These are phyloP conservation scores for Spicauda simplicius DNA, from an alignment of 2,888 invertebrate species.

Conservation along the genomic window DNA sequence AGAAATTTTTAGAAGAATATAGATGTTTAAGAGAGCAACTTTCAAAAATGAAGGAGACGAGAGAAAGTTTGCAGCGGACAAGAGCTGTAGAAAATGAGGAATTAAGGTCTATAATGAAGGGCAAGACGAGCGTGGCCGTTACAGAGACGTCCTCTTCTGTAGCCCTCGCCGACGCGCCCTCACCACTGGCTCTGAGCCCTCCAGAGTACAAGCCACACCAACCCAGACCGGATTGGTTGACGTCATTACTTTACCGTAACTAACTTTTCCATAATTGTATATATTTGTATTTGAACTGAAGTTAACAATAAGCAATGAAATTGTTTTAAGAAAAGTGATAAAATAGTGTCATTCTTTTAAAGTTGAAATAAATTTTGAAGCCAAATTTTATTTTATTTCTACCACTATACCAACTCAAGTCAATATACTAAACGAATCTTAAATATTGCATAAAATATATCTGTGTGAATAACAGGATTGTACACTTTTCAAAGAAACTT, in stretches of 20 bases:
- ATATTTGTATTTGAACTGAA: constrained; percentile 69
- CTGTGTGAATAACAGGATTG: too few species aligned
- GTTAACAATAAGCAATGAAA: constrained; percentile 65
- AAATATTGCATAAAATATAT: too few species aligned
- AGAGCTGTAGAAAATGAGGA: constrained; percentile 80
- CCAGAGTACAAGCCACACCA: constrained; percentile 74
- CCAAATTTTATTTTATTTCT: constrained; percentile 37
- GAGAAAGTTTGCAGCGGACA: constrained; percentile 86
- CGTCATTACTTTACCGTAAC: constrained; percentile 76
- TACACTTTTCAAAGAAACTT: too few species aligned
- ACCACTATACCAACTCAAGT: too few species aligned
- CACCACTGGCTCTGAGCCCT: constrained; percentile 71
- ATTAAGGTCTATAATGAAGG: constrained; percentile 83
- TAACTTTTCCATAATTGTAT: constrained; percentile 52
- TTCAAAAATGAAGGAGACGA: constrained; percentile 91
- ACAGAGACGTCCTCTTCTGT: constrained; percentile 78
- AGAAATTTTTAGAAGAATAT: constrained; percentile 92
- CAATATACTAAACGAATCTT: too few species aligned
- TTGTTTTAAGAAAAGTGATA: constrained; percentile 72
- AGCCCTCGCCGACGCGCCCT: constrained; percentile 70
- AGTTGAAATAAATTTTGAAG: constrained; percentile 74
- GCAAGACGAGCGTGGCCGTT: constrained; percentile 81
- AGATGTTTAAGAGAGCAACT: constrained; percentile 90
- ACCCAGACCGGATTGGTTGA: constrained; percentile 74
- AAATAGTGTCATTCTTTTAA: constrained; percentile 68